These are phyloP conservation scores for Rhipidura dahli DNA, from an alignment of 2,113 vertebrate genomes.

Conservation along the genomic window DNA sequence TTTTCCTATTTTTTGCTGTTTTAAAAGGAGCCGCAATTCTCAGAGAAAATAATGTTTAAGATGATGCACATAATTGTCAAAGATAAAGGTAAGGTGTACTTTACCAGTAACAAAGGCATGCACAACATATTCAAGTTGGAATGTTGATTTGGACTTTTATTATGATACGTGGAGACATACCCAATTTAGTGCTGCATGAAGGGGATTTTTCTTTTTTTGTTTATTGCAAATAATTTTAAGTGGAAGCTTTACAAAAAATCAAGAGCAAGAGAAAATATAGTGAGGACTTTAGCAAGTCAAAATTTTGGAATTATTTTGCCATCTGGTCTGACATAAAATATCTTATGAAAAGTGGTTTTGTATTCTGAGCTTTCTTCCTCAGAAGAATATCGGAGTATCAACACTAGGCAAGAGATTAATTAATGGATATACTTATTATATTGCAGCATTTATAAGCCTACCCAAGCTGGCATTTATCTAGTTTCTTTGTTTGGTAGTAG, in stretches of 20 bases:
- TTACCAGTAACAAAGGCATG: background rate
- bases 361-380: background rate
- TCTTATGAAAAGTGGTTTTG: background rate
- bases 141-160: background rate
- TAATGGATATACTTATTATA: background rate
- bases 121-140: background rate
- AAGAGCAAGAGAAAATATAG: background rate
- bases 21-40: background rate
- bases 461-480: background rate
- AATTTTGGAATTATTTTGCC: background rate
- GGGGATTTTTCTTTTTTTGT: background rate
- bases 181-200: background rate
- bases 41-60: background rate
- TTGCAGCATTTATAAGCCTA: background rate
- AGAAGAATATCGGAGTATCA: background rate
- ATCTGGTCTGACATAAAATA: background rate
- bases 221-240: background rate
- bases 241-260: background rate
- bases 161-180: background rate
- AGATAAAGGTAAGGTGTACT: background rate
- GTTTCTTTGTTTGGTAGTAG: background rate
- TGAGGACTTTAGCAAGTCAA: background rate
- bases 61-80: background rate
- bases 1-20: background rate
- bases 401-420: background rate